Evolutionary conservation across 2,113 vertebrate species (phyloP).

Genomic region (Paradoxurus hermaphroditus): DNA sequence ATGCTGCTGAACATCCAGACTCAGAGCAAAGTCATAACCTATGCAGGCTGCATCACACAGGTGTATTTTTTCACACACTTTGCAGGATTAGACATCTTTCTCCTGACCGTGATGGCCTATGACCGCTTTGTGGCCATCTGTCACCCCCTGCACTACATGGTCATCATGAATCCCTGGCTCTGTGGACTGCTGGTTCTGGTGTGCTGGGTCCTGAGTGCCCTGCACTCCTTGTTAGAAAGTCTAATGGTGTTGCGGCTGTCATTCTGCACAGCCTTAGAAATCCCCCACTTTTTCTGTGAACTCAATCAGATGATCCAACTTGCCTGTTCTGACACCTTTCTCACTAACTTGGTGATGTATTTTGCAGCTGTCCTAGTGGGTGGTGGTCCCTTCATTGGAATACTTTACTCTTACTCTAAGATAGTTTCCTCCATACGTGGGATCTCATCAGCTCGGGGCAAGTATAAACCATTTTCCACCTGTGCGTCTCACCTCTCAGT

Average conservation of each 20-base stretch:
- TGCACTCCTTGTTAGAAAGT: neutral
- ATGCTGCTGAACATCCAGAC: neutral
- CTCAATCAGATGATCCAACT: no score
- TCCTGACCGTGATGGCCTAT: neutral
- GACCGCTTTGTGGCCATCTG: neutral
- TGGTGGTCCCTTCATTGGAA: no score
- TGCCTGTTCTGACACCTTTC: no score
- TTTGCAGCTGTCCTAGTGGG: no score
- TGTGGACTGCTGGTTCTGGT: neutral
- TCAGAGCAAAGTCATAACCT: neutral
- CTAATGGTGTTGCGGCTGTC: neutral
- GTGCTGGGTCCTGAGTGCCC: neutral
- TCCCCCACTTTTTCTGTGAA: no score
- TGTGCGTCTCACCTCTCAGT: no score
- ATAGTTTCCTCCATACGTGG: no score
- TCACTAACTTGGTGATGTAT: no score
- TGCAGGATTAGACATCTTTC: neutral
- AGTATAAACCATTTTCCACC: no score
- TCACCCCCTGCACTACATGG: neutral
- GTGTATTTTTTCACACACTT: neutral
- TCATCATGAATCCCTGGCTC: neutral
- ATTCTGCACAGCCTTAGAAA: neutral
- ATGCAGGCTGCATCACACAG: neutral
- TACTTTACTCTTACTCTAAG: no score
- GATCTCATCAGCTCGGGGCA: no score